Conservation (phyloP, 2,888 invertebrate genomes). For the Pseudoips prasinana region DNA sequence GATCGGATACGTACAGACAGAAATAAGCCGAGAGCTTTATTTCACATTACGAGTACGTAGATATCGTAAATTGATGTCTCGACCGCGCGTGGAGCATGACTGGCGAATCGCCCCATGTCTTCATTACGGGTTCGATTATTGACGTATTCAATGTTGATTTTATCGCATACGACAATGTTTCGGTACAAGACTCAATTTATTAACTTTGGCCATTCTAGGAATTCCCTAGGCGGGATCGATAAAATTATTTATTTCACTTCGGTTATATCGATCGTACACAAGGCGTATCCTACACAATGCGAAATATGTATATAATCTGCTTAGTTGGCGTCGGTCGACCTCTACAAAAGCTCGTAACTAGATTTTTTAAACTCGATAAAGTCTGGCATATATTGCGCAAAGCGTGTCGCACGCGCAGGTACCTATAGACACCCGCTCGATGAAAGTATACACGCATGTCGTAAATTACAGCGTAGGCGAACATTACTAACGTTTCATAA, state of each 20-base stretch:
- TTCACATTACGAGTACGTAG: conserved; percentile 3
- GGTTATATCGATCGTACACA: conserved; percentile 26
- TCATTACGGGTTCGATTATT: no score
- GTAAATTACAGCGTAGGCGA: background rate
- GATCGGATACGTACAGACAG: conserved; percentile 3
- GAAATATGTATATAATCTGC: background rate
- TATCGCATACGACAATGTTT: conserved; percentile 16
- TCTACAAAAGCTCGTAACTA: conserved; percentile 13
- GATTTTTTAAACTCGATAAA: conserved; percentile 11
- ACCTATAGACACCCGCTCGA: no score
- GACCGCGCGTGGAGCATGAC: background rate
- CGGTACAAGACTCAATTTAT: conserved; percentile 39
- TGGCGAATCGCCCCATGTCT: no score
- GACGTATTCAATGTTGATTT: conserved; percentile 1
- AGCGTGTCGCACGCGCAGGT: no score
- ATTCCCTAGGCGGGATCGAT: conserved; percentile 38
- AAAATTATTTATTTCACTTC: conserved; percentile 36
- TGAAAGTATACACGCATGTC: background rate
- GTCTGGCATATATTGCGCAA: no score
- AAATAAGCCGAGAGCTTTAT: conserved; percentile 5
- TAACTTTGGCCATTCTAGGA: conserved; percentile 32
- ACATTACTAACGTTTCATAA: conserved; percentile 1
- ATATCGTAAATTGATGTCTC: background rate
- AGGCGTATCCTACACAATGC: conserved; percentile 11
- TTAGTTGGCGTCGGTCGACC: conserved; percentile 15